These are phyloP conservation scores for Aethes cnicana DNA, from an alignment of 2,888 invertebrate species.

Conservation along the genomic window DNA sequence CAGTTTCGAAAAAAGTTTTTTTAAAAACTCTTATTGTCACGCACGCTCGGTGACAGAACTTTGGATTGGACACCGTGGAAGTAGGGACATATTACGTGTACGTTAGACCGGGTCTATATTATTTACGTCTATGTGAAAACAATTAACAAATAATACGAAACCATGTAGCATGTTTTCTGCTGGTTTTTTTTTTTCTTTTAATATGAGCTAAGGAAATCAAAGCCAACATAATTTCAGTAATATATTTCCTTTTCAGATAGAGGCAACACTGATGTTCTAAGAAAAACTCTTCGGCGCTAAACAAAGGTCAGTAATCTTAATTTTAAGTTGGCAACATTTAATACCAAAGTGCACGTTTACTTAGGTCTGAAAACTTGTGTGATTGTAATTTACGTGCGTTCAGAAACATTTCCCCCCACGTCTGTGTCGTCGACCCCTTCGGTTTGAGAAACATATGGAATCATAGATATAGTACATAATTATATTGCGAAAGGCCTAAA, in stretches of 20 bases:
- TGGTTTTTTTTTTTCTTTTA: no score
- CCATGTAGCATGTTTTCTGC: no score
- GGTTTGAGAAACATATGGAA: conserved; percentile 6
- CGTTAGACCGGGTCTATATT: no score
- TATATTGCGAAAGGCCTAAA: not conserved
- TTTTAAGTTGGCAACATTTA: conserved; percentile 21
- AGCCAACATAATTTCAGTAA: no score
- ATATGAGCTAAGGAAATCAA: no score
- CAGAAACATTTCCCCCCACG: conserved; percentile 29
- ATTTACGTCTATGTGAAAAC: no score
- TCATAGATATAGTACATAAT: conserved; percentile 2
- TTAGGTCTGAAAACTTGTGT: conserved; percentile 21
- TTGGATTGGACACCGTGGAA: no score
- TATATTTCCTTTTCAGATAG: conserved; percentile 13
- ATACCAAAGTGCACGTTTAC: conserved; percentile 19
- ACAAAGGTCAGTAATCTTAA: conserved; percentile 18
- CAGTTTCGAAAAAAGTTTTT: no score
- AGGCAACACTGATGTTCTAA: conserved; percentile 17
- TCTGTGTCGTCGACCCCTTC: conserved; percentile 20
- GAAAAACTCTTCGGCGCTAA: not conserved
- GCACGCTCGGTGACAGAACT: no score
- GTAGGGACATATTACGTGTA: no score
- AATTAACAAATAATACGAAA: no score
- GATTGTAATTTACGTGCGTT: conserved; percentile 33
- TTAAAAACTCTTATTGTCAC: no score